Evolutionary conservation across 1,140 invertebrate genomes (phyloP).

Genomic region (Calliopsis andreniformis): DNA sequence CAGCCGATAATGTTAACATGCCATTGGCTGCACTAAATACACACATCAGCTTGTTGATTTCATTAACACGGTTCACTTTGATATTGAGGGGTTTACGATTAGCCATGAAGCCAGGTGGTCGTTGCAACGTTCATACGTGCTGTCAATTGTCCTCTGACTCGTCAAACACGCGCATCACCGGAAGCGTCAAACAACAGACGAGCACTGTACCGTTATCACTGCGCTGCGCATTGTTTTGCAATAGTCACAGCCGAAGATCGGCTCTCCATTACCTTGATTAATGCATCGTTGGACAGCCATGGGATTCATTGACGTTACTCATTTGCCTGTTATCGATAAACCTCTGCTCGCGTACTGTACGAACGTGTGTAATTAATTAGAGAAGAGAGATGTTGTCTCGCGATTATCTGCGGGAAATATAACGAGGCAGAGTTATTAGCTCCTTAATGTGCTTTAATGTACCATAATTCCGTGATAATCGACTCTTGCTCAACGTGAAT

Average conservation of each 20-base stretch:
- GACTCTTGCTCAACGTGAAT: too few relatives aligned
- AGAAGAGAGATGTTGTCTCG: too few relatives aligned
- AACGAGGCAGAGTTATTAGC: too few relatives aligned
- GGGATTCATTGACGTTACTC: slow-evolving; percentile 7
- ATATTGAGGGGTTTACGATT: neutral
- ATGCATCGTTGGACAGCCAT: slow-evolving; percentile 4
- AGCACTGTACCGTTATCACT: neutral
- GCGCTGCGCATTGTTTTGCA: slow-evolving; percentile 15
- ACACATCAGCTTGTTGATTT: neutral
- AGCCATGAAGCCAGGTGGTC: neutral
- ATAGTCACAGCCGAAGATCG: neutral
- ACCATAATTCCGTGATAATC: too few relatives aligned
- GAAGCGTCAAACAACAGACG: slow-evolving; percentile 28
- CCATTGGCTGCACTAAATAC: neutral
- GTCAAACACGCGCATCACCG: slow-evolving; percentile 22
- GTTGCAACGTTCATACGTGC: slow-evolving; percentile 23
- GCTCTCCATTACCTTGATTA: slow-evolving; percentile 26
- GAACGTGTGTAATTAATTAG: too few relatives aligned
- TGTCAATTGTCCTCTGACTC: slow-evolving; percentile 17
- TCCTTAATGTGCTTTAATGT: too few relatives aligned
- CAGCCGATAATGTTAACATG: neutral
- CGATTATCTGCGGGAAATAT: too few relatives aligned
- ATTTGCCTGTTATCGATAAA: slow-evolving; percentile 3
- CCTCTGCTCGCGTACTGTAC: too few relatives aligned
- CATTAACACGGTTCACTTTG: neutral